Percentiles rank a stretch among this genome's conserved stretches.
Conservation (phyloP, 2,888 invertebrate species). For the Nysson spinosus region DNA sequence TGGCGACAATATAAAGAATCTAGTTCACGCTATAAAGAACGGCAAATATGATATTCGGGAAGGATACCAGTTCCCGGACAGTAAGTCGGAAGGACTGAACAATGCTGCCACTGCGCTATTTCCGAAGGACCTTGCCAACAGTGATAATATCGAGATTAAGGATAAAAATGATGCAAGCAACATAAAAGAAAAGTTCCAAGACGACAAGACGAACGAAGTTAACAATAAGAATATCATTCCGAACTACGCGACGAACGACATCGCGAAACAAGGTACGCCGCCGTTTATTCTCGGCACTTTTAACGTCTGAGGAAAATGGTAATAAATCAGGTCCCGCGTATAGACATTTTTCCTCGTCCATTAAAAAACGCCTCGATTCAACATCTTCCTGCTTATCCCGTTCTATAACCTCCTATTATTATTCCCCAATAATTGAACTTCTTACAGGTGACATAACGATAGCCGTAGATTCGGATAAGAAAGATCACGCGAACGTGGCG, state of each 20-base stretch:
- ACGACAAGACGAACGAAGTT: conserved; percentile 61
- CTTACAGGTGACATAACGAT: conserved; percentile 81
- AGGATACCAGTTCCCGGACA: conserved; percentile 84
- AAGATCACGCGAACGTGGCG: conserved; percentile 84
- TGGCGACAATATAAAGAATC: conserved; percentile 91
- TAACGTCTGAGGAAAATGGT: too few relatives aligned
- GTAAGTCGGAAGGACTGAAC: conserved; percentile 78
- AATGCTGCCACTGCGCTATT: conserved; percentile 71
- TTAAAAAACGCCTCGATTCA: too few relatives aligned
- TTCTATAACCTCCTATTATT: neutral
- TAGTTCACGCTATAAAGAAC: conserved; percentile 91
- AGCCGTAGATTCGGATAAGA: conserved; percentile 83
- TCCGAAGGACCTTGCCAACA: conserved; percentile 58
- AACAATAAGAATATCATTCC: conserved; percentile 67
- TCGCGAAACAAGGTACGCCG: conserved; percentile 69
- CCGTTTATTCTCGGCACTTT: conserved; percentile 7
- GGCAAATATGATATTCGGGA: conserved; percentile 89
- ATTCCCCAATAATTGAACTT: too few relatives aligned
- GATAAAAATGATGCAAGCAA: conserved; percentile 72
- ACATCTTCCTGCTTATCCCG: too few relatives aligned
- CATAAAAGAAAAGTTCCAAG: conserved; percentile 71
- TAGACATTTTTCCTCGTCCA: too few relatives aligned
- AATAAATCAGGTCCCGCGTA: too few relatives aligned
- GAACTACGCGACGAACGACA: conserved; percentile 69
- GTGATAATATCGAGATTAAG: conserved; percentile 62